Base-by-base conservation (phyloP, 1,140 invertebrate genomes). In the Apocrypta bakeri region DNA sequence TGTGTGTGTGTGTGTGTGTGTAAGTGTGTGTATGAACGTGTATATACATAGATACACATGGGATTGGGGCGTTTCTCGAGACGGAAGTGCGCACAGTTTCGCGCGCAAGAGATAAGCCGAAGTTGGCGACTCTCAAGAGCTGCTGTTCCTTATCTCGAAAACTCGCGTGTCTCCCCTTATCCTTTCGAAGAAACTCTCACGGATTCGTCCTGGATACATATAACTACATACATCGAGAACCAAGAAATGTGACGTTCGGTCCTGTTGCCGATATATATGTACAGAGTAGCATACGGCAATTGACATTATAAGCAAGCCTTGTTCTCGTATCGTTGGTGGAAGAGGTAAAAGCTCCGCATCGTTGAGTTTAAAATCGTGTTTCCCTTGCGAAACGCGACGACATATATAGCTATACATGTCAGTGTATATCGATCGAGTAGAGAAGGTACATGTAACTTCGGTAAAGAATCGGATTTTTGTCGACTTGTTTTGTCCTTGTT, bases 301-400 rank as follows among this genome's bases (percentile, higher is more conserved):
- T 73, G 31, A 6, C 69, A 48, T 81, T 81, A 66, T 66, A 74
- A 42, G 48, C 31, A 29, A 56, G 40, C 4, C 40, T 37, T 56
- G 27, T 72, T 79, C 78, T 63, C 27, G 33, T 25, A 33, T 24
- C 42, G 17, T 24, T n/a, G 12, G 29, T n/a, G 4, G 14, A 3
- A 25, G 14, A 69, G 24, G 40, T 29, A 42, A 71, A 29, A 71
- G 66, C 17, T 24, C 27, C 48, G 78, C 69, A 11, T 69, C 37
- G 48, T 17, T 25, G n/a, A 81, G 79, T 64, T 81, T 75, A 75
- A 81, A 81, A 69, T 81, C 79, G 72, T 75, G 40, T 81, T 81
- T 14, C 11, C 31, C 79, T n/a, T n/a, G n/a, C n/a, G n/a, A n/a
- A n/a, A n/a, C 42, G 12, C 21, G 14, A 17, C 9, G 17, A 29